phyloP scores from a whole-genome alignment of 2,888 invertebrate genomes.

The Macrophya annulata region DNA sequence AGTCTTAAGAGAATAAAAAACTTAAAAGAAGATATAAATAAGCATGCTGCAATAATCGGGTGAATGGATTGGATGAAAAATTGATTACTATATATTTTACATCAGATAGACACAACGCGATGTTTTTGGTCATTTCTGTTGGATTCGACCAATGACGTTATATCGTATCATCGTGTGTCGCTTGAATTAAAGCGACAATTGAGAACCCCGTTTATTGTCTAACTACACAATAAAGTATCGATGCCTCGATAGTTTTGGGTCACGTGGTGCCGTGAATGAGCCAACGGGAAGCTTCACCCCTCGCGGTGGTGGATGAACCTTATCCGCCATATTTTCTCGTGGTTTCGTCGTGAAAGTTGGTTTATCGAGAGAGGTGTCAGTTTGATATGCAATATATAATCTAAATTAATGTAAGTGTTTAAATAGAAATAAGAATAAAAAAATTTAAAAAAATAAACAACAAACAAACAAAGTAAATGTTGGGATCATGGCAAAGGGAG shows the following conservation, averaged over 20 bases:
- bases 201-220: neutral
- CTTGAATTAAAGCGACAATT: neutral
- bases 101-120: neutral
- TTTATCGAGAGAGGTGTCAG: conserved; percentile 70
- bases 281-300: conserved; percentile 51
- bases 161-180: neutral
- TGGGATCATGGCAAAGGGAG: conserved; percentile 76
- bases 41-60: neutral
- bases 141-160: neutral
- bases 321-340: conserved; percentile 76
- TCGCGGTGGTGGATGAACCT: conserved; percentile 44
- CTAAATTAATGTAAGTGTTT: conserved; percentile 66
- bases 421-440: conserved; percentile 53
- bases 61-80: neutral
- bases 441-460: too few relatives aligned
- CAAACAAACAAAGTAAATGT: conserved; percentile 47
- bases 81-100: neutral
- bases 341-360: conserved; percentile 72
- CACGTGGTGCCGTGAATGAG: conserved; percentile 33
- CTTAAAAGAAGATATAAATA: neutral
- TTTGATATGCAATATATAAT: conserved; percentile 72
- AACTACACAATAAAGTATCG: neutral
- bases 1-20: neutral
- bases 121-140: neutral
- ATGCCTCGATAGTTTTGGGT: neutral